These are phyloP conservation scores for Drosophila nigrodunni DNA, from an alignment of 1,140 invertebrate genomes.

Conservation along the genomic window DNA sequence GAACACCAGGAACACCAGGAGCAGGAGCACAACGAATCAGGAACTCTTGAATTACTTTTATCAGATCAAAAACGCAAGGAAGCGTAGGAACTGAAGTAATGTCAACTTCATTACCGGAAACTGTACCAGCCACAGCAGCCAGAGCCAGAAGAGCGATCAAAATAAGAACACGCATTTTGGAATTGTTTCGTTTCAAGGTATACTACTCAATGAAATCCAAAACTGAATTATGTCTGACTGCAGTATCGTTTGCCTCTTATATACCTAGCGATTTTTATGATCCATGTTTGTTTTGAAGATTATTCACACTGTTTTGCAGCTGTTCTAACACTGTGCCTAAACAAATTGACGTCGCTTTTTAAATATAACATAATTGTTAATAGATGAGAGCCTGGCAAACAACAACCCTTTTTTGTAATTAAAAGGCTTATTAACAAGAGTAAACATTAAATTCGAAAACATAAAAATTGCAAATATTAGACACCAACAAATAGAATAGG, in stretches of 20 bases:
- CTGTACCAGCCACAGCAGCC: not conserved
- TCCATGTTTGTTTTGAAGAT: not conserved
- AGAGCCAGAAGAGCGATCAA: slow-evolving; percentile 21
- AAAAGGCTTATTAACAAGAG: too few relatives aligned
- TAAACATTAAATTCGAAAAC: too few relatives aligned
- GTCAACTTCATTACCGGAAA: too few relatives aligned
- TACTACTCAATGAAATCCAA: slow-evolving; percentile 14
- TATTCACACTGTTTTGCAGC: slow-evolving; percentile 7
- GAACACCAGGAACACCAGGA: too few relatives aligned
- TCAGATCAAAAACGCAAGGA: too few relatives aligned
- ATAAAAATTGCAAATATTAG: too few relatives aligned
- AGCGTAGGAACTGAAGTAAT: too few relatives aligned
- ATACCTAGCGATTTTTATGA: not conserved
- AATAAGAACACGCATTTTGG: slow-evolving; percentile 10
- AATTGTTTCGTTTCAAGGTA: not conserved
- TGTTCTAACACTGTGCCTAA: slow-evolving; percentile 5
- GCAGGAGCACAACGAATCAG: not conserved
- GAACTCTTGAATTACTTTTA: too few relatives aligned
- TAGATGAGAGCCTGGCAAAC: too few relatives aligned
- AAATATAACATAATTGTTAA: not conserved
- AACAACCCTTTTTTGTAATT: too few relatives aligned
- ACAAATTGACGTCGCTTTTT: slow-evolving; percentile 4
- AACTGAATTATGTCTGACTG: slow-evolving; percentile 11
- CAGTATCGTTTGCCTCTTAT: not conserved
- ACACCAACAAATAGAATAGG: too few relatives aligned